phyloP scores from a whole-genome alignment of 2,113 vertebrate genomes.

The Dasyprocta punctata region DNA sequence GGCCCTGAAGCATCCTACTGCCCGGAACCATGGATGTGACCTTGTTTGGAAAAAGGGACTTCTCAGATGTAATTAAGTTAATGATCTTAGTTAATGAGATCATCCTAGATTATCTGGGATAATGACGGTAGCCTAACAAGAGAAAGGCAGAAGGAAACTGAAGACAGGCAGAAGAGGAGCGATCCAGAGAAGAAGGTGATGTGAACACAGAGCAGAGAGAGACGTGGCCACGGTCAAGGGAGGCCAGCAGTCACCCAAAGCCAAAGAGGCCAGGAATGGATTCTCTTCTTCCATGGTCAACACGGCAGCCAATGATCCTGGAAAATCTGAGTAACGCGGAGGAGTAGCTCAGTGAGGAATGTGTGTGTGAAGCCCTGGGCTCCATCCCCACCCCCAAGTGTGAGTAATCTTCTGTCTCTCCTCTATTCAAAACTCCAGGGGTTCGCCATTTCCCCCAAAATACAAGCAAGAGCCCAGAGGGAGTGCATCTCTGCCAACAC shows the following conservation, averaged over 20 bases:
- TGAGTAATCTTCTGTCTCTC: neutral
- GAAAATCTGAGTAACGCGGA: neutral
- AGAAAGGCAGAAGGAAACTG: neutral
- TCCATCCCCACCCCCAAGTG: neutral
- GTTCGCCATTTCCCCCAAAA: neutral
- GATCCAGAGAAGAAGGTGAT: neutral
- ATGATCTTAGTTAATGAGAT: conserved; percentile 4
- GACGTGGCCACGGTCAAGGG: neutral
- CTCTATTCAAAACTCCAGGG: neutral
- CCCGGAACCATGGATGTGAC: neutral
- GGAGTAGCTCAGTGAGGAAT: neutral
- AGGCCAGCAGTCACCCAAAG: neutral
- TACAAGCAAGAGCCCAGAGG: neutral
- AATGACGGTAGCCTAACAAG: neutral
- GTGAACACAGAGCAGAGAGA: neutral
- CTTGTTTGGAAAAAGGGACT: neutral
- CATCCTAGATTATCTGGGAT: neutral
- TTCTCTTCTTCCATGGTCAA: neutral
- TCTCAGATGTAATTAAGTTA: neutral
- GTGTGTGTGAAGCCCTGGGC: neutral
- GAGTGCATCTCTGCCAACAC: neutral
- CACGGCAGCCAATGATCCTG: neutral
- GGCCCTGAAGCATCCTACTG: too few relatives aligned
- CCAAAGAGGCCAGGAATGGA: neutral
- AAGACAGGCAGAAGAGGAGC: neutral